Conservation (phyloP, 2,797 vertebrate genomes). For the Alectoris magna region DNA sequence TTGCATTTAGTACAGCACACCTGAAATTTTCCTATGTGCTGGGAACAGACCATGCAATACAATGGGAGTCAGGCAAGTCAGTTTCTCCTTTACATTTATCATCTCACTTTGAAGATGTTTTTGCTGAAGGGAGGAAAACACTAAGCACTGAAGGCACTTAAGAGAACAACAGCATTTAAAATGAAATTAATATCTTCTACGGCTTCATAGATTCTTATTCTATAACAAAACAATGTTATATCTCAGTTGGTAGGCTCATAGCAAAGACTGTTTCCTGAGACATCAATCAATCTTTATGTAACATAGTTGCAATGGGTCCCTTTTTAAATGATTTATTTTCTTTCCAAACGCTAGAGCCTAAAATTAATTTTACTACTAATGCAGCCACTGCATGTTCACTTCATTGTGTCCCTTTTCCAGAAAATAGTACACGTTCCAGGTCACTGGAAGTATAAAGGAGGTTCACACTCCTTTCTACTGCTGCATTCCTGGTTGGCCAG, state of each 20-base stretch:
- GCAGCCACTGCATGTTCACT: background rate
- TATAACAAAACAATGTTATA: background rate
- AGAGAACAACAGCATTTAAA: background rate
- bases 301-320: background rate
- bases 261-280: background rate
- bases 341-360: background rate
- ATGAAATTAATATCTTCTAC: background rate
- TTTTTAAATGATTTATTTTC: background rate
- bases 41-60: background rate
- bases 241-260: background rate
- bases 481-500: conserved; percentile 24
- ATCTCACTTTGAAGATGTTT: background rate
- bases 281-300: background rate
- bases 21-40: background rate
- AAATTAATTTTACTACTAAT: background rate
- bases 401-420: background rate
- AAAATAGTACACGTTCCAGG: background rate
- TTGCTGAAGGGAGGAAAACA: background rate
- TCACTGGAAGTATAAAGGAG: background rate
- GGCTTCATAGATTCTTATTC: background rate
- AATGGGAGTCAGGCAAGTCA: background rate
- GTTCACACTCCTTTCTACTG: background rate
- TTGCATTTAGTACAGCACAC: background rate
- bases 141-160: background rate
- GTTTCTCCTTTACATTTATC: background rate